phyloP scores from a whole-genome alignment of 2,113 vertebrate genomes.

The Scortum barcoo region DNA sequence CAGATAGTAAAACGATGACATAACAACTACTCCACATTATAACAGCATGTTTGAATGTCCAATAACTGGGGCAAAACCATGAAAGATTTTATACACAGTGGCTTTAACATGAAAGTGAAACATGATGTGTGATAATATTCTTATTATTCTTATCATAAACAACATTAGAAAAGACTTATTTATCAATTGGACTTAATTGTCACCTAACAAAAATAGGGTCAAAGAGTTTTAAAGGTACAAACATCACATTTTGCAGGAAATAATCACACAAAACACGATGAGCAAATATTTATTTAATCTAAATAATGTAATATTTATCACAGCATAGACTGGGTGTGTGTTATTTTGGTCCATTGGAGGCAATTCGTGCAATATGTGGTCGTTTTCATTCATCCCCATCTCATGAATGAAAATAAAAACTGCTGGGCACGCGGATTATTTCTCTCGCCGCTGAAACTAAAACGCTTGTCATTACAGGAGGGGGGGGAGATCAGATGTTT shows the following conservation, averaged over 20 bases:
- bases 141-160: neutral
- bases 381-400: constrained; percentile 53
- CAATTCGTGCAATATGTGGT: neutral
- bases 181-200: neutral
- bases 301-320: neutral
- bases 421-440: neutral
- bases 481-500: neutral
- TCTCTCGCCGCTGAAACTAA: neutral
- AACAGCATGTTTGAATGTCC: too few relatives aligned
- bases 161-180: neutral
- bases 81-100: neutral
- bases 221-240: neutral
- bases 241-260: neutral
- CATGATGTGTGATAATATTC: neutral
- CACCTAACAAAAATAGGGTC: neutral
- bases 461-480: neutral
- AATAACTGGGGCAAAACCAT: too few relatives aligned
- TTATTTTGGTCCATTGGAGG: neutral
- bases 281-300: neutral
- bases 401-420: constrained; percentile 58
- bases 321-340: neutral
- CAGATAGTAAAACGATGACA: too few relatives aligned
- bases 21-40: too few relatives aligned
- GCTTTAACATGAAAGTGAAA: neutral
- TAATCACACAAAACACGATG: neutral